A percentile compares a stretch with the other conserved stretches of the same genome.
These are phyloP conservation scores for Lapara coniferarum DNA, from an alignment of 2,888 invertebrate genomes.

Conservation along the genomic window DNA sequence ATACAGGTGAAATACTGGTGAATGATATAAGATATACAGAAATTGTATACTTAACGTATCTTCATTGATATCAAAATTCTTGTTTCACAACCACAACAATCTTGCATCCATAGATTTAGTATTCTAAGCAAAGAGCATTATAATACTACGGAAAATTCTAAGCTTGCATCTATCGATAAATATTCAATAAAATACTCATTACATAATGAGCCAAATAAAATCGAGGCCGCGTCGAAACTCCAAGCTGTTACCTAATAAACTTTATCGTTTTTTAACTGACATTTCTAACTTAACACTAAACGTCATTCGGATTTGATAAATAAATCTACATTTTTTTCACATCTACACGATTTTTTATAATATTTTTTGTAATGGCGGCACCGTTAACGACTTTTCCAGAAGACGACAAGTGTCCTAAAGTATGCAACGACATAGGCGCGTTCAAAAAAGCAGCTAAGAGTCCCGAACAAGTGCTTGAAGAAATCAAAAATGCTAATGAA, in stretches of 20 bases:
- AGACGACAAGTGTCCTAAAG: conserved; percentile 61
- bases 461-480: conserved; percentile 48
- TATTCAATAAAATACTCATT: neutral
- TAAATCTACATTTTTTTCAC: neutral
- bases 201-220: conserved; percentile 20
- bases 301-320: neutral
- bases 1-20: too few relatives aligned
- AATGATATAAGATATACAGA: too few relatives aligned
- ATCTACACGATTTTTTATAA: neutral
- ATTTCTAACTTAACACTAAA: neutral
- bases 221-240: conserved; percentile 12
- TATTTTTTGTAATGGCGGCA: conserved; percentile 29
- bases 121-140: too few relatives aligned
- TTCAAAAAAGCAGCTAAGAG: conserved; percentile 62
- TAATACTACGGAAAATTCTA: too few relatives aligned
- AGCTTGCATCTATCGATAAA: neutral
- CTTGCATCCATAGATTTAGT: neutral
- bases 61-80: too few relatives aligned
- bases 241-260: conserved; percentile 1
- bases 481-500: conserved; percentile 44
- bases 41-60: too few relatives aligned
- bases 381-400: conserved; percentile 58
- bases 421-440: conserved; percentile 67
- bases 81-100: neutral
- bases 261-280: conserved; percentile 1